These are phyloP conservation scores for Proisotoma minuta DNA, from an alignment of 2,888 invertebrate species.

Conservation along the genomic window DNA sequence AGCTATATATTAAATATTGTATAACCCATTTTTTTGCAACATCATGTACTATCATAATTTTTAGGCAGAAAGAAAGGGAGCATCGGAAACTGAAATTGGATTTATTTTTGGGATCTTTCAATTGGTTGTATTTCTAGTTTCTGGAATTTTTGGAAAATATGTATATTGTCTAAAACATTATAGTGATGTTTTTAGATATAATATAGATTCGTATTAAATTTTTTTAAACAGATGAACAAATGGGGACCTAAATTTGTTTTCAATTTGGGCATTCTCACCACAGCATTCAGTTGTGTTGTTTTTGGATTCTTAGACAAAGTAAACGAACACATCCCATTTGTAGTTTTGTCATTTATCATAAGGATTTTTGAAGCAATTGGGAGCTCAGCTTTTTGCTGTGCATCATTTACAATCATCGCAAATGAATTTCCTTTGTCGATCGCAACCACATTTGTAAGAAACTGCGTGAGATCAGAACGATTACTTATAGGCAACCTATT, in stretches of 20 bases:
- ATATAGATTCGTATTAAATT: constrained; percentile 19
- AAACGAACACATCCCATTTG: constrained; percentile 61
- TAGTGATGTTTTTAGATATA: background rate
- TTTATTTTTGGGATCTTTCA: constrained; percentile 83
- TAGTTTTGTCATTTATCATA: constrained; percentile 70
- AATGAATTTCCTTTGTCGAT: constrained; percentile 81
- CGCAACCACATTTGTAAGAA: constrained; percentile 76
- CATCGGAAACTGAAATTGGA: constrained; percentile 75
- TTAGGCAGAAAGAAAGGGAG: constrained; percentile 75
- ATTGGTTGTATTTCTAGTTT: constrained; percentile 72
- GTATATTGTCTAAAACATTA: constrained; percentile 48
- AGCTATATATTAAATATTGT: constrained; percentile 48
- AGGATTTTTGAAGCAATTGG: constrained; percentile 78
- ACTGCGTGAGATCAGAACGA: constrained; percentile 22
- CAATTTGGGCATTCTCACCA: constrained; percentile 75
- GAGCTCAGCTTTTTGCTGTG: constrained; percentile 77
- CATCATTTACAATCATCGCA: constrained; percentile 80
- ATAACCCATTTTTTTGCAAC: background rate
- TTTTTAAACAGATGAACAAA: constrained; percentile 64
- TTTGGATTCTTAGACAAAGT: constrained; percentile 56
- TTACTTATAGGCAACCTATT: background rate
- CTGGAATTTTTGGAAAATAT: constrained; percentile 77
- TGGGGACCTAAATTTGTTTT: constrained; percentile 77
- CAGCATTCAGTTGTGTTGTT: constrained; percentile 76
- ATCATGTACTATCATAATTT: constrained; percentile 46